Conservation (phyloP, 2,113 vertebrate species). For the Paracyprichromis sp. region DNA sequence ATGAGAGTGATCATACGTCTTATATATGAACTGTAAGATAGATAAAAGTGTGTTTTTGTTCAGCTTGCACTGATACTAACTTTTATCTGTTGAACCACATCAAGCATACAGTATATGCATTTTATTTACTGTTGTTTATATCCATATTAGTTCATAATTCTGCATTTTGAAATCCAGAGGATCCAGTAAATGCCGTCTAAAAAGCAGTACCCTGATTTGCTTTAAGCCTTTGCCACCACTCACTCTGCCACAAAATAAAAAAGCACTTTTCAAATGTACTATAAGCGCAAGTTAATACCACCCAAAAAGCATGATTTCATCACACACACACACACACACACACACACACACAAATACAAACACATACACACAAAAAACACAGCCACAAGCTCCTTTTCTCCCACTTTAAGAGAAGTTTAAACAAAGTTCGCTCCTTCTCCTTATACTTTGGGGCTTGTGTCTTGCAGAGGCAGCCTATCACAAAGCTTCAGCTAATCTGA, state of each 20-base stretch:
- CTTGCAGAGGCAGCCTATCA: conserved; percentile 53
- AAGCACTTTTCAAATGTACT: not conserved
- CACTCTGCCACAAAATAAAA: conserved; percentile 1
- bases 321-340: not conserved
- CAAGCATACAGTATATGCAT: not conserved
- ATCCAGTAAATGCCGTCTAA: not conserved
- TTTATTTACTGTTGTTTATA: not conserved
- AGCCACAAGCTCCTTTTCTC: conserved; percentile 2
- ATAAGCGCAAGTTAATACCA: not conserved
- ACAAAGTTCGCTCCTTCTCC: conserved; percentile 44
- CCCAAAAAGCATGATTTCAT: not conserved
- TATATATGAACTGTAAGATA: too few relatives aligned
- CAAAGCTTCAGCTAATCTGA: conserved; percentile 63
- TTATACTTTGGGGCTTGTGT: conserved; percentile 25
- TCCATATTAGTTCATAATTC: not conserved
- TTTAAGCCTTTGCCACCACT: conserved; percentile 40
- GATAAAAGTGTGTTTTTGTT: not conserved
- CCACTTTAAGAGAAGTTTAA: conserved; percentile 45
- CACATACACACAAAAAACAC: not conserved
- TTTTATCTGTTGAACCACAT: not conserved
- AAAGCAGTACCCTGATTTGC: not conserved
- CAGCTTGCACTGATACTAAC: not conserved
- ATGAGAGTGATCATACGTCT: not conserved
- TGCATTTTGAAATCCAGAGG: conserved; percentile 1
- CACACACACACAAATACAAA: not conserved